phyloP scores from a whole-genome alignment of 2,113 vertebrate genomes.

The Sorex fumeus region DNA sequence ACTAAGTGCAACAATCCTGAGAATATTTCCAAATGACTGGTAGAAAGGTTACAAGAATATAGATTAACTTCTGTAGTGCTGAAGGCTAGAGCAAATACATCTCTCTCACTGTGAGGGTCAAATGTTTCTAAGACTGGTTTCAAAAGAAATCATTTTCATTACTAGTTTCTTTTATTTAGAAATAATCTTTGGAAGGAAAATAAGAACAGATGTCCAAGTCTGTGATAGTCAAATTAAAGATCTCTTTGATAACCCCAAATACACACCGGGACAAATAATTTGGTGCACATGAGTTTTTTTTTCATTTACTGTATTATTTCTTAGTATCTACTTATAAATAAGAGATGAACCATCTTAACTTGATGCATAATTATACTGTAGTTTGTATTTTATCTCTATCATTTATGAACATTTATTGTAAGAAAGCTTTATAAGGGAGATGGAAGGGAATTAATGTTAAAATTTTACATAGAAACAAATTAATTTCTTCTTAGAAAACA shows the following conservation, averaged over 20 bases:
- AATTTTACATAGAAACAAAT: constrained; percentile 65
- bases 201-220: background rate
- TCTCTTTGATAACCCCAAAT: constrained; percentile 1
- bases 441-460: constrained; percentile 36
- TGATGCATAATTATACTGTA: constrained; percentile 33
- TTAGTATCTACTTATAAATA: constrained; percentile 64
- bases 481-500: constrained; percentile 62
- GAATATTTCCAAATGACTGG: background rate
- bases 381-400: constrained; percentile 72
- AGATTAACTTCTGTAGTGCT: background rate
- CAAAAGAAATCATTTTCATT: constrained; percentile 47
- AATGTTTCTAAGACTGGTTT: constrained; percentile 26
- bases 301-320: constrained; percentile 55
- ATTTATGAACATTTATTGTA: constrained; percentile 62
- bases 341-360: background rate
- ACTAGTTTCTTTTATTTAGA: constrained; percentile 51
- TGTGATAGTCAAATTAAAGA: constrained; percentile 36
- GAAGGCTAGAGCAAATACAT: background rate
- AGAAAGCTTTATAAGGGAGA: constrained; percentile 71
- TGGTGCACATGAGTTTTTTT: constrained; percentile 53
- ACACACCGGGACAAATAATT: background rate
- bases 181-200: constrained; percentile 16
- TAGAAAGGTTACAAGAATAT: background rate
- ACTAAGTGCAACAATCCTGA: background rate
- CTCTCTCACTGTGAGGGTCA: background rate